Base-by-base conservation (phyloP, 2,888 invertebrate species). In the Troides helena region DNA sequence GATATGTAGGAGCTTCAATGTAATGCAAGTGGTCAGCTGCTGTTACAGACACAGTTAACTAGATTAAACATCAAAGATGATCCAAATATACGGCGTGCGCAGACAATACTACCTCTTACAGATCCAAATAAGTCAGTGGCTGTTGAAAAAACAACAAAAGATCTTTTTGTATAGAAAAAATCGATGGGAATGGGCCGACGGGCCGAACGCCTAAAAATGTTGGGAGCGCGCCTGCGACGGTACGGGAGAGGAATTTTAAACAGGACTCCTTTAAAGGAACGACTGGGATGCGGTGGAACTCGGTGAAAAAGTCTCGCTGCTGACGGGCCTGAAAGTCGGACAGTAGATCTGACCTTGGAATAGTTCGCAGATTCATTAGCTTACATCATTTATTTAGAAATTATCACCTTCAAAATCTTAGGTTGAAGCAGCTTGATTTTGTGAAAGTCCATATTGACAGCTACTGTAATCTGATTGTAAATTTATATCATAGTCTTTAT, bases 161-260 rank as follows among this genome's bases (percentile, higher is more conserved):
- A 69, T 75, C 72, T 76, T 74, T 77, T 74, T 74, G 46, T 74
- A 67, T 63, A 36, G 77, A 81, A 85, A 85, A 87, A 85, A 76
- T 70, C 77, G 80, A 83, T 88, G 88, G 86, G 89, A 88, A 88
- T 82, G 81, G 79, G 81, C 77, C 82, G 77, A 79, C 79, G 78
- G 77, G 72, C 72, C 77, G 85, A 81, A 89, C 90, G 87, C 87
- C 86, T 83, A 88, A 90, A 87, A 85, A 91, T 91, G 89, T 88
- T 81, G 73, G 86, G 86, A 85, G 80, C 84, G 86, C 86, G 84
- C 82, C 83, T 83, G 78, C 75, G 74, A 69, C 73, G 68, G 80
- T 82, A 89, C 92, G 88, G 81, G 86, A 84, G 80, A 72, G 88
- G 92, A 91, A 92, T 92, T 87, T 90, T 84, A 91, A 92, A 83